Evolutionary conservation across 2,888 invertebrate genomes (phyloP).

Genomic region (Resseliella maxima): DNA sequence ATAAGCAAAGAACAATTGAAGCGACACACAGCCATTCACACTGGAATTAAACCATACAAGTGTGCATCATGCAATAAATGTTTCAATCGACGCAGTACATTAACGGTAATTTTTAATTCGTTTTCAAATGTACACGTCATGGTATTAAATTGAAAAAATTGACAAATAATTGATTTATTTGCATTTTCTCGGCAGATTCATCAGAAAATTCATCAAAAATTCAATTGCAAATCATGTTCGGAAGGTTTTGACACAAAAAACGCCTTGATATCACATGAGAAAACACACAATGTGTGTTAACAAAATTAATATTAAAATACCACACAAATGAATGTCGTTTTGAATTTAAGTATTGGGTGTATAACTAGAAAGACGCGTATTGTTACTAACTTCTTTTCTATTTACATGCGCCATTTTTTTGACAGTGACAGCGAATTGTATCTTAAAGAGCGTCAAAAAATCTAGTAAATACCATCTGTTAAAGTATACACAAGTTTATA

Average conservation of each 20-base stretch:
- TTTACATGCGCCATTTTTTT: too few relatives aligned
- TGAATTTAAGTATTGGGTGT: too few relatives aligned
- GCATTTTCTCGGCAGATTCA: not conserved
- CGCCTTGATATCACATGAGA: not conserved
- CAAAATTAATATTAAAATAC: too few relatives aligned
- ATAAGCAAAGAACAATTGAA: conserved; percentile 65
- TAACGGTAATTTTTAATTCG: conserved; percentile 58
- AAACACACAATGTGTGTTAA: not conserved
- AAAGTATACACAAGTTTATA: too few relatives aligned
- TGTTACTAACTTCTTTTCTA: too few relatives aligned
- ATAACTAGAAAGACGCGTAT: too few relatives aligned
- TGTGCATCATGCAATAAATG: conserved; percentile 60
- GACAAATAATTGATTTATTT: too few relatives aligned
- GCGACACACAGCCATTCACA: conserved; percentile 65
- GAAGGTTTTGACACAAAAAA: not conserved
- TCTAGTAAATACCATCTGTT: too few relatives aligned
- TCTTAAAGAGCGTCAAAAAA: too few relatives aligned
- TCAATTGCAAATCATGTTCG: not conserved
- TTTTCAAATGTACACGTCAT: not conserved
- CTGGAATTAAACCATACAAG: conserved; percentile 61
- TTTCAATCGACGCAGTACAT: conserved; percentile 62
- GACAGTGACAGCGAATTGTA: too few relatives aligned
- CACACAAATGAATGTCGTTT: too few relatives aligned
- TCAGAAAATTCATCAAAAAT: conserved; percentile 26
- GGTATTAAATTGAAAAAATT: too few relatives aligned